phyloP scores from a whole-genome alignment of 2,113 vertebrate species.

The Steatornis caripensis region DNA sequence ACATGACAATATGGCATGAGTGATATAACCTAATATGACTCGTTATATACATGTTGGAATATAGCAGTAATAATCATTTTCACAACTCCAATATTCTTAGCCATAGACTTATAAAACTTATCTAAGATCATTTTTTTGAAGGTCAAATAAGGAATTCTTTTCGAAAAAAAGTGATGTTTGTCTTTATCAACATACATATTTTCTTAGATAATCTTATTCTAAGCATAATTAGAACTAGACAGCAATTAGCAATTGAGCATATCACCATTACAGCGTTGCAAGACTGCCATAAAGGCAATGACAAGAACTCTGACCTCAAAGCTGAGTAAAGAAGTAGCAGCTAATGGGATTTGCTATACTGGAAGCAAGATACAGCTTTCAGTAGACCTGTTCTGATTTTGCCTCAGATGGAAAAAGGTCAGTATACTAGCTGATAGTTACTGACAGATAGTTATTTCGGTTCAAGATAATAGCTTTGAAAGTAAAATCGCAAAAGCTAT shows the following conservation, averaged over 20 bases:
- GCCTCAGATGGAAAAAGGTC: not conserved
- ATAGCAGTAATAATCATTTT: not conserved
- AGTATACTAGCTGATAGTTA: not conserved
- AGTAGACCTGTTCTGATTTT: not conserved
- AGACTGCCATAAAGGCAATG: not conserved
- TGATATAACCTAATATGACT: not conserved
- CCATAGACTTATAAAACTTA: not conserved
- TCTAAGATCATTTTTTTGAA: not conserved
- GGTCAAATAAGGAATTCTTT: not conserved
- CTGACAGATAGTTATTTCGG: slow-evolving; percentile 20
- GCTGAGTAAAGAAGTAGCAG: not conserved
- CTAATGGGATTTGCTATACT: not conserved
- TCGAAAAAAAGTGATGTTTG: not conserved
- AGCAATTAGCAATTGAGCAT: not conserved
- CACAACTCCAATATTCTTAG: not conserved
- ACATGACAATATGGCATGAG: not conserved
- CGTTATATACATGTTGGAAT: not conserved
- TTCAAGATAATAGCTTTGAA: slow-evolving; percentile 25
- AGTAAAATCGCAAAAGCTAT: slow-evolving; percentile 32
- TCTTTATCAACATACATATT: not conserved
- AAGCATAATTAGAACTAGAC: not conserved
- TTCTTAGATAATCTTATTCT: not conserved
- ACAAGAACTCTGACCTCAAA: not conserved
- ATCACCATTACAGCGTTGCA: not conserved
- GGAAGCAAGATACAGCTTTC: not conserved